phyloP scores from a whole-genome alignment of 2,113 vertebrate genomes.

The Eidolon helvum region DNA sequence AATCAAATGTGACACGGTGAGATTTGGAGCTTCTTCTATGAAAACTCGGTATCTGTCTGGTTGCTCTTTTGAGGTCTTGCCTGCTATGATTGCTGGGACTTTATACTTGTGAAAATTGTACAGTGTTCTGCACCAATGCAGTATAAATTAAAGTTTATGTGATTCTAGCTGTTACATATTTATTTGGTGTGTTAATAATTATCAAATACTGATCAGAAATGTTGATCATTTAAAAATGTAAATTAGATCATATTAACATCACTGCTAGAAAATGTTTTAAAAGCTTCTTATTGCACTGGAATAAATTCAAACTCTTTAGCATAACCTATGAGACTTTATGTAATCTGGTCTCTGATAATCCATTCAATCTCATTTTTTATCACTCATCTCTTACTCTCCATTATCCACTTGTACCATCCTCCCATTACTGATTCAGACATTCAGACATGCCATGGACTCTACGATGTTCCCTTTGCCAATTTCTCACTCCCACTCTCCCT shows the following conservation, averaged over 20 bases:
- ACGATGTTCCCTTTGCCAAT: not conserved
- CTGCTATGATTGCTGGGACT: not conserved
- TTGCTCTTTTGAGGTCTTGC: not conserved
- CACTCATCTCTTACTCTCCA: not conserved
- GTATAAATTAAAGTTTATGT: not conserved
- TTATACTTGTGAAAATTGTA: not conserved
- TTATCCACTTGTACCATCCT: not conserved
- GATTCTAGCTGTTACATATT: not conserved
- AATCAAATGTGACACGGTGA: not conserved
- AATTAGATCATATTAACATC: not conserved
- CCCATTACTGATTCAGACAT: not conserved
- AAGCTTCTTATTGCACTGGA: not conserved
- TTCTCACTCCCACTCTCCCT: not conserved
- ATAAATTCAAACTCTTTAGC: not conserved
- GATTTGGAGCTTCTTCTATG: not conserved
- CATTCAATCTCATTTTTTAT: not conserved
- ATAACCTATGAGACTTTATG: not conserved
- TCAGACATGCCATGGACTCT: not conserved
- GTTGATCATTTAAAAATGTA: not conserved
- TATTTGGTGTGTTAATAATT: not conserved
- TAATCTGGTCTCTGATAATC: not conserved
- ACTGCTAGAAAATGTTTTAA: not conserved
- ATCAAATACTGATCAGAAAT: constrained; percentile 14
- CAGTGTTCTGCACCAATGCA: not conserved
- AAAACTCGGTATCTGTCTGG: not conserved